These are phyloP conservation scores for Cinclus mexicanus DNA, from an alignment of 2,113 vertebrate genomes.

Conservation along the genomic window DNA sequence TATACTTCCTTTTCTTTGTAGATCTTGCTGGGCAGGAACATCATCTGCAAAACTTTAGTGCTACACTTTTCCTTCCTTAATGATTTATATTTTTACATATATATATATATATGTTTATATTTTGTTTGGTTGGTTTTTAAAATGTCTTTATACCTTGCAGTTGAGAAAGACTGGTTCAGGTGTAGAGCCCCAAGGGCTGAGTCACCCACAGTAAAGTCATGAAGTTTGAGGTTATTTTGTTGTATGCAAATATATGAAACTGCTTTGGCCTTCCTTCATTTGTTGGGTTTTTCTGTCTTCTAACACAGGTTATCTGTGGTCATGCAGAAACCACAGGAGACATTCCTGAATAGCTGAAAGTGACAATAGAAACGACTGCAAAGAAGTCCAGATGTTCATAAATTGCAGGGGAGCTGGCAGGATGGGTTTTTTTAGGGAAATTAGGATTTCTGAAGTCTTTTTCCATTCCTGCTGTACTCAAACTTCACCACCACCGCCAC, in stretches of 20 bases:
- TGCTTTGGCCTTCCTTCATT: not conserved
- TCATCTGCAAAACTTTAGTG: not conserved
- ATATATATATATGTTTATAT: not conserved
- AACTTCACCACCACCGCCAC: not conserved
- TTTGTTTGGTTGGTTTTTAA: not conserved
- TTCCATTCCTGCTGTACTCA: not conserved
- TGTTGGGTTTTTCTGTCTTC: not conserved
- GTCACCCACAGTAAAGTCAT: not conserved
- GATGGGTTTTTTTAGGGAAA: not conserved
- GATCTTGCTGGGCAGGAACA: not conserved
- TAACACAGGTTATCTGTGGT: not conserved
- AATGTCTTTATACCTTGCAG: not conserved
- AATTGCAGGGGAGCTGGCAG: not conserved
- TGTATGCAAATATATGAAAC: not conserved
- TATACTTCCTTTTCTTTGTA: not conserved
- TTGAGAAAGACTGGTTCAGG: not conserved
- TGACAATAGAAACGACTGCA: not conserved
- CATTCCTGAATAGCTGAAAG: not conserved
- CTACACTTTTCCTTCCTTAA: not conserved
- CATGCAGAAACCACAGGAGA: not conserved
- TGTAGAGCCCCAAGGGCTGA: not conserved
- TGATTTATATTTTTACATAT: not conserved
- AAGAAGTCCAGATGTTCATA: not conserved
- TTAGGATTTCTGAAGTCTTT: not conserved
- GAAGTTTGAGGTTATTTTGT: not conserved